phyloP scores from a whole-genome alignment of 2,888 invertebrate species.

The Vesta saturnalis region DNA sequence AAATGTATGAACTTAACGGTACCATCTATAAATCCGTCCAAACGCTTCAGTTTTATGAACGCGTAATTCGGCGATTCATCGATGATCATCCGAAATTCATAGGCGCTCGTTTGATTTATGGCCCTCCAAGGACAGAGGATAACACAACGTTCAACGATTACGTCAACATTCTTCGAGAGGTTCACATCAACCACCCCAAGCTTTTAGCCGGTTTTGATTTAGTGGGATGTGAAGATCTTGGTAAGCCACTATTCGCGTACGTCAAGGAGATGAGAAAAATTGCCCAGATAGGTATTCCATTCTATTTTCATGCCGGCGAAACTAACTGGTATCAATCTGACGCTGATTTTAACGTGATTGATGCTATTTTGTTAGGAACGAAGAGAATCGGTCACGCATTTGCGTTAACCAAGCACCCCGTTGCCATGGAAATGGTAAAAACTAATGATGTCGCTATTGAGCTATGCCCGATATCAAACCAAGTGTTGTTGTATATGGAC shows the following conservation, averaged over 20 bases:
- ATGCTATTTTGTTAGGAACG: constrained; percentile 78
- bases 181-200: constrained; percentile 67
- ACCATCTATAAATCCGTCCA: constrained; percentile 66
- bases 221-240: constrained; percentile 81
- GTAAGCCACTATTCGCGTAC: constrained; percentile 71
- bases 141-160: constrained; percentile 61
- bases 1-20: constrained; percentile 74
- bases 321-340: constrained; percentile 77
- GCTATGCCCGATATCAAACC: constrained; percentile 82
- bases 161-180: constrained; percentile 37
- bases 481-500: constrained; percentile 72
- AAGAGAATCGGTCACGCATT: constrained; percentile 83
- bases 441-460: constrained; percentile 75
- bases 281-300: constrained; percentile 41
- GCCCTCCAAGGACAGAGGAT: constrained; percentile 66
- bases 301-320: constrained; percentile 68
- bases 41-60: constrained; percentile 68
- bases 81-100: constrained; percentile 71
- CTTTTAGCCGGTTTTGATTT: constrained; percentile 82
- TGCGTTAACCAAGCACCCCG: constrained; percentile 77
- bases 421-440: constrained; percentile 67
- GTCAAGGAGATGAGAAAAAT: constrained; percentile 62
- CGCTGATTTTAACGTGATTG: constrained; percentile 78
- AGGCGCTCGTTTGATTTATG: constrained; percentile 76
- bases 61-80: constrained; percentile 68